Evolutionary conservation across 2,888 invertebrate species (phyloP), one percentile per base, ranked within the genome.

Genomic region (Venustoraphidia nigricollis): DNA sequence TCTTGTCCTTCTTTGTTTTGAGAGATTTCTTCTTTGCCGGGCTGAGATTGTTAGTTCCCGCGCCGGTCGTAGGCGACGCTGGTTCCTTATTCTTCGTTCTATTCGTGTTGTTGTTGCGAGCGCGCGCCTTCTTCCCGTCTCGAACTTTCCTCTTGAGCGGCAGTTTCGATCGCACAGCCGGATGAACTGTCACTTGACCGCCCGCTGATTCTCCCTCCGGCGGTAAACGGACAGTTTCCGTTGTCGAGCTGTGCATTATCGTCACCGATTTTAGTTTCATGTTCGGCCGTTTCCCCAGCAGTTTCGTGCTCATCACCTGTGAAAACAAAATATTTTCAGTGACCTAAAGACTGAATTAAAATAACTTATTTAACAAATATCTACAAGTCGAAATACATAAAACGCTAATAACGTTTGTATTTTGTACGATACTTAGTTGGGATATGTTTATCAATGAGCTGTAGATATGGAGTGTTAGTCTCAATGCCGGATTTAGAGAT

Each of bases 231-330:
- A 89, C 89, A 53, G 89, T 88, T 71, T 90, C 90, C 51, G 89
- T 88, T 50, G 89, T 85, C 56, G 89, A 86, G 63, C 86, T 88
- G 75, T 90, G 90, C 61, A 90, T 86, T 65, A 90, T 89, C 58
- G 90, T 90, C 57, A 90, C 81, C 14, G 86, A 83, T 67, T 89
- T 88, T 59, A 87, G 73, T 68, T 90, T 88, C 65, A 81, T 76
- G 67, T 83, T 83, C 53, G 81, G 77, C 54, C 79, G 76, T 59
- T 89, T 90, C 60, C 88, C 85, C 60, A 89, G 73, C 60, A 86
- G 74, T 59, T 82, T 81, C 57, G 84, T 85, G 71, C 86, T 86
- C 61, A 83, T 73, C 60, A 86, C 76, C 89, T 89, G 69, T 34
- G 61, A 60, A 52, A 53, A 49, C 53, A n/a, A 51, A 9, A 48